Percentiles rank a stretch among this genome's conserved stretches.
Conservation (phyloP, 2,113 vertebrate genomes). For the Athene noctua region DNA sequence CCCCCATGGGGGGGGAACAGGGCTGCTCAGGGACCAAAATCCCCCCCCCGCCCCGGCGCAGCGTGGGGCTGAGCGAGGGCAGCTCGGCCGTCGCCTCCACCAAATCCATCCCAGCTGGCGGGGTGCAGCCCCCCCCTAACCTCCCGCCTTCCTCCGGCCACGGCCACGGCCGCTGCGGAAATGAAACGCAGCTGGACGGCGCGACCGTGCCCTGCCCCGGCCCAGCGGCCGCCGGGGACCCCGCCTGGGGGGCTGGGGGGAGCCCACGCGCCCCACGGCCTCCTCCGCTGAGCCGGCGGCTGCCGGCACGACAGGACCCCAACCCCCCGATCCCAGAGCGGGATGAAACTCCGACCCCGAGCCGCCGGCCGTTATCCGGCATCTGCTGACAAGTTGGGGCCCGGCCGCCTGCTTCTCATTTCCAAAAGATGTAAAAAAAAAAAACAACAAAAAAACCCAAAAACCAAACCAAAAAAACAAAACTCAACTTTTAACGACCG, state of each 20-base stretch:
- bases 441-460: no score
- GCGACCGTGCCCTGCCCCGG: background rate
- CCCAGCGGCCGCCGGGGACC: background rate
- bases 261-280: background rate
- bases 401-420: conserved; percentile 33
- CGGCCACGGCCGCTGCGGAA: background rate
- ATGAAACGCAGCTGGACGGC: background rate
- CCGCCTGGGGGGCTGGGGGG: background rate
- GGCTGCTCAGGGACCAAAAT: background rate
- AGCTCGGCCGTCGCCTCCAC: background rate
- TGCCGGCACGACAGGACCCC: background rate
- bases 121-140: background rate
- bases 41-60: no score
- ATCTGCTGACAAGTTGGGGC: background rate
- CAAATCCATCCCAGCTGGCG: background rate
- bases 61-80: background rate
- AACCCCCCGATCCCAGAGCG: background rate
- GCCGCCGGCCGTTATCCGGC: background rate
- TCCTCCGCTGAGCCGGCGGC: background rate
- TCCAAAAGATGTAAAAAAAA: background rate
- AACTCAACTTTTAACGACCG: background rate
- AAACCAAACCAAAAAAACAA: no score
- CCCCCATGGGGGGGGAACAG: background rate
- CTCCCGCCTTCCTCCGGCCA: no score
- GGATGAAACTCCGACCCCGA: background rate